Percentiles rank a stretch among this genome's conserved stretches.
These are phyloP conservation scores for Uria lomvia DNA, from an alignment of 2,113 vertebrate genomes.

Conservation along the genomic window DNA sequence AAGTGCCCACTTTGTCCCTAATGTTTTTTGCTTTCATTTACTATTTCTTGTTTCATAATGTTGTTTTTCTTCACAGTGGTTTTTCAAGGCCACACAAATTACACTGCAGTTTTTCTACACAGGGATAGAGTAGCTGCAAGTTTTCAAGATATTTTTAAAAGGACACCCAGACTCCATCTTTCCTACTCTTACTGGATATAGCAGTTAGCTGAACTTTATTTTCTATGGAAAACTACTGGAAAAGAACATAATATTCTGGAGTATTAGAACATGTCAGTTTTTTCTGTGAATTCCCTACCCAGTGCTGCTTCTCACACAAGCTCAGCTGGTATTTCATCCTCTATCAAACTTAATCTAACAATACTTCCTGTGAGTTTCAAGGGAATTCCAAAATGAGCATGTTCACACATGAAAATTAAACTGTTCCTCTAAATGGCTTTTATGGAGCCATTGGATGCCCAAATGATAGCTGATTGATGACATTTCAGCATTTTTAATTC, in stretches of 20 bases:
- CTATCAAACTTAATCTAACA: not conserved
- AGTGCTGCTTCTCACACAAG: not conserved
- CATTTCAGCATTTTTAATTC: not conserved
- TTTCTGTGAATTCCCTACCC: not conserved
- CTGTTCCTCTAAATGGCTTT: not conserved
- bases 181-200: not conserved
- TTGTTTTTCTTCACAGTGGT: not conserved
- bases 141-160: not conserved
- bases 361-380: not conserved
- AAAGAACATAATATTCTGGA: not conserved
- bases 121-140: not conserved
- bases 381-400: not conserved
- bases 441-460: not conserved
- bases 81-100: not conserved
- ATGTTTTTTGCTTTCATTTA: not conserved
- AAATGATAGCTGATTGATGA: not conserved
- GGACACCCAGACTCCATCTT: not conserved
- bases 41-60: not conserved
- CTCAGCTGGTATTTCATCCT: not conserved
- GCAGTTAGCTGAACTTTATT: not conserved
- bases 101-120: not conserved
- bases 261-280: not conserved
- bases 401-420: constrained; percentile 25
- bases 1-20: not conserved
- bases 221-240: not conserved